A percentile compares a stretch with the other conserved stretches of the same genome.
Conservation (phyloP, 2,113 vertebrate species). For the Promerops cafer region DNA sequence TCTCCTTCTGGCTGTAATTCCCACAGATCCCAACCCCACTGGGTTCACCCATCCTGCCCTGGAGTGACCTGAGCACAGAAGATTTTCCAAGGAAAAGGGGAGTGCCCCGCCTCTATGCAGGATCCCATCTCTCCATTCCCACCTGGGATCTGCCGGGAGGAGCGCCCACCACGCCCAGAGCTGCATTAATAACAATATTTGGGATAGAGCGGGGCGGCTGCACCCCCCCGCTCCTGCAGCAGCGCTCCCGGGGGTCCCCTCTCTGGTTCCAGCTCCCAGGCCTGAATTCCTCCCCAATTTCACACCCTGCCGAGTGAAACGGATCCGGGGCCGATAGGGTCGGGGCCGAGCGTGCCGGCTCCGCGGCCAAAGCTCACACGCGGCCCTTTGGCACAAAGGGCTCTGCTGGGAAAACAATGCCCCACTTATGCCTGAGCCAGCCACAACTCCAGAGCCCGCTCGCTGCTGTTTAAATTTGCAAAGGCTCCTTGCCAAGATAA, state of each 20-base stretch:
- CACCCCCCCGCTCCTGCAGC: background rate
- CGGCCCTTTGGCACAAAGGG: slow-evolving; percentile 11
- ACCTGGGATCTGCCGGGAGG: accelerated
- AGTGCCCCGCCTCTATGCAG: accelerated
- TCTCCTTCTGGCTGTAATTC: background rate
- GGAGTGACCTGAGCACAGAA: background rate
- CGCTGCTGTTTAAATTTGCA: slow-evolving; percentile 53
- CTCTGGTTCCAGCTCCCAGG: accelerated
- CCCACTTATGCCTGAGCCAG: slow-evolving; percentile 35
- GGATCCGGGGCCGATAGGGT: background rate
- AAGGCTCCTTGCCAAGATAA: slow-evolving; percentile 65
- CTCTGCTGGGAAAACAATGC: slow-evolving; percentile 58
- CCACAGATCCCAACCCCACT: background rate
- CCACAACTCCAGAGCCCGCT: slow-evolving; percentile 8
- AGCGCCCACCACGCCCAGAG: accelerated
- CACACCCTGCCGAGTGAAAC: background rate
- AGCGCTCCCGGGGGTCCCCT: background rate
- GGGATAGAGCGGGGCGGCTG: accelerated
- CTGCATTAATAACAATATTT: accelerated
- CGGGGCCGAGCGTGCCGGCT: background rate
- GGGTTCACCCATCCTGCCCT: background rate
- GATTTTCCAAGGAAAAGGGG: background rate
- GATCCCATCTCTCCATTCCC: background rate
- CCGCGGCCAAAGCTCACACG: slow-evolving; percentile 49
- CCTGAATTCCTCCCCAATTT: background rate